Base-by-base conservation (phyloP, 92 coral and sea anemone species). In the Actinostola sp. region DNA sequence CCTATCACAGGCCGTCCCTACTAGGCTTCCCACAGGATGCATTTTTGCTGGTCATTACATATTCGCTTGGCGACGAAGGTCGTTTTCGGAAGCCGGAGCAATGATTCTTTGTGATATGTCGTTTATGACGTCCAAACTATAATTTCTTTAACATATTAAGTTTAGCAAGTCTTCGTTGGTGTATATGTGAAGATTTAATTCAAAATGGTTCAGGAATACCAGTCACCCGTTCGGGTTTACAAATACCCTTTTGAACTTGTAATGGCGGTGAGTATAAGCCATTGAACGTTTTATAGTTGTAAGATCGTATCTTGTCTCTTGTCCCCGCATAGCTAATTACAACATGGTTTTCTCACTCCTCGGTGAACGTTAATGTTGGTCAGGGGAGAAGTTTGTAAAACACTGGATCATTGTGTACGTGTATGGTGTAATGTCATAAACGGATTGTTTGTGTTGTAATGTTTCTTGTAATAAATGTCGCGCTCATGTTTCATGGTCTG, bases 201-300 rank as follows among this genome's bases (percentile, higher is more conserved):
- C 60, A 82, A 75, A 51, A 93, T 95, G 99, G 99, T 95, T 27
- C 99, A 95, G 78, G 99, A 95, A 81, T 95, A 95, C 59, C 97
- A 95, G 66, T 92, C 97, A 23, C 99, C 99, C 15, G 99, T 95
- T 17, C 72, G 99, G 87, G 99, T 95, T 53, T 95, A 95, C 78
- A 95, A 95, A 73, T 92, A 86, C 78, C 99, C 99, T 16, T 95
- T 95, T 75, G 99, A 95, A 63, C 78, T 95, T 16, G 99, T 95
- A 15, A 95, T 95, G 99, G 97, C 91, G 95, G 99, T 95, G 75
- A 78, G 99, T 76, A 43, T n/a, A 48, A 42, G 27, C 53, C 24
- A 3, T 16, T 6, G 4, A 46, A 46, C 19, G 23, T 4, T 46
- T 4, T 46, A 6, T 46, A 4, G 17, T 14, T 39, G 45, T 7